Evolutionary conservation across 2,797 vertebrate genomes (phyloP).

Genomic region (Saguinus oedipus): DNA sequence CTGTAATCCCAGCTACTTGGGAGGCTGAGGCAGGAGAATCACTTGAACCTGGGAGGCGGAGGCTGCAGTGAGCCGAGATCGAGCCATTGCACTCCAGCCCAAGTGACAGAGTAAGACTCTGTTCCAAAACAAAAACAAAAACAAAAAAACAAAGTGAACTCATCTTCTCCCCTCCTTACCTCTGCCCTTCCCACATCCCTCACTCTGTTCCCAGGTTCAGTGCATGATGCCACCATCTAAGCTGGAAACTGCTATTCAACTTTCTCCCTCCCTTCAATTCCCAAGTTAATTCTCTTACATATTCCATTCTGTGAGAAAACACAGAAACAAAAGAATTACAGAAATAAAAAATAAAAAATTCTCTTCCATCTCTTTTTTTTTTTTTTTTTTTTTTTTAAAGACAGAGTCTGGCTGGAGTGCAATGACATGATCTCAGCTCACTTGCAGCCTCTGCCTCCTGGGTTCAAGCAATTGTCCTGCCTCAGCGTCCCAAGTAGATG

Average conservation of each 20-base stretch:
- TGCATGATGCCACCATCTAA: background rate
- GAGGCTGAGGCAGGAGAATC: background rate
- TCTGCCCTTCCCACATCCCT: fast-evolving
- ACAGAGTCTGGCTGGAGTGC: background rate
- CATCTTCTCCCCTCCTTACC: background rate
- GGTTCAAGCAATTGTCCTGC: background rate
- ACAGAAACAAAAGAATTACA: background rate
- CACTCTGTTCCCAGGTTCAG: background rate
- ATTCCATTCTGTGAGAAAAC: background rate
- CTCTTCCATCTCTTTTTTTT: background rate
- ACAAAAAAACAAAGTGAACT: background rate
- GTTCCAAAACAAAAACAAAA: background rate
- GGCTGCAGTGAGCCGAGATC: background rate
- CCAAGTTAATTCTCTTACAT: background rate
- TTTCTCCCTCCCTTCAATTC: background rate
- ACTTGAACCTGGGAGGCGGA: background rate
- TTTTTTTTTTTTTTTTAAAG: background rate
- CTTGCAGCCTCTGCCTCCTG: background rate
- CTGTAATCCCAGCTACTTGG: background rate
- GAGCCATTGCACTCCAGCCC: background rate
- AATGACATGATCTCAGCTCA: background rate
- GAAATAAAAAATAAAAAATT: background rate
- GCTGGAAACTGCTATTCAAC: background rate
- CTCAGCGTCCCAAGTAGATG: background rate
- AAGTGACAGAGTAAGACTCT: background rate